Percentiles rank a stretch among this genome's conserved stretches.
phyloP scores from a whole-genome alignment of 2,797 vertebrate genomes.

The Hydrolagus colliei region DNA sequence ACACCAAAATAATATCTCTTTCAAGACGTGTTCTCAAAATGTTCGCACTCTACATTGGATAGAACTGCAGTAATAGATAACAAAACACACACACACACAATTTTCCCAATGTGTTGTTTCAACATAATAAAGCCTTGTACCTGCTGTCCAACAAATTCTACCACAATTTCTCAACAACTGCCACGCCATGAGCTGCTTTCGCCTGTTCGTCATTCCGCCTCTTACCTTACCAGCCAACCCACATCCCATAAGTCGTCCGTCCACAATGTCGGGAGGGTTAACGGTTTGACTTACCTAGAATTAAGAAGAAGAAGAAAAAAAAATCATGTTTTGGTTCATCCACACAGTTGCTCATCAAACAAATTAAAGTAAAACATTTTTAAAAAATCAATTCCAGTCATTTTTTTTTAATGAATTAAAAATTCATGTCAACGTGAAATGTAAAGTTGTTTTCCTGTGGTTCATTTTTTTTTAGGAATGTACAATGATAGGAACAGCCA shows the following conservation, averaged over 20 bases:
- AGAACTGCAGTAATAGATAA: too few species aligned
- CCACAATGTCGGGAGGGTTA: neutral
- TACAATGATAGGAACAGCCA: too few species aligned
- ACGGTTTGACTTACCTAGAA: slow-evolving; percentile 25
- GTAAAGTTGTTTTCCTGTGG: too few species aligned
- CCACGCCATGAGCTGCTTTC: neutral
- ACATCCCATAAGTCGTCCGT: neutral
- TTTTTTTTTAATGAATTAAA: too few species aligned
- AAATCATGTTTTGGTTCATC: neutral
- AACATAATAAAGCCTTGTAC: neutral
- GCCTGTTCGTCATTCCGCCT: neutral
- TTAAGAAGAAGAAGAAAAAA: neutral
- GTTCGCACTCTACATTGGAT: too few species aligned
- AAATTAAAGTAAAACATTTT: neutral
- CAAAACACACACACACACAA: neutral
- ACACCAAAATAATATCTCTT: neutral
- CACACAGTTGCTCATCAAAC: neutral
- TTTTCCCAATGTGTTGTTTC: neutral
- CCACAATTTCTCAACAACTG: neutral
- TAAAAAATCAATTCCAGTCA: slow-evolving; percentile 16
- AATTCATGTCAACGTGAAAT: too few species aligned
- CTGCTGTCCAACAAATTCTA: neutral
- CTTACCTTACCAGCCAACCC: slow-evolving; percentile 1
- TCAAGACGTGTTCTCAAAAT: neutral
- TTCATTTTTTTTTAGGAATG: too few species aligned